Evolutionary conservation across 2,888 invertebrate species (phyloP).

Genomic region (Slavum lentiscoides): DNA sequence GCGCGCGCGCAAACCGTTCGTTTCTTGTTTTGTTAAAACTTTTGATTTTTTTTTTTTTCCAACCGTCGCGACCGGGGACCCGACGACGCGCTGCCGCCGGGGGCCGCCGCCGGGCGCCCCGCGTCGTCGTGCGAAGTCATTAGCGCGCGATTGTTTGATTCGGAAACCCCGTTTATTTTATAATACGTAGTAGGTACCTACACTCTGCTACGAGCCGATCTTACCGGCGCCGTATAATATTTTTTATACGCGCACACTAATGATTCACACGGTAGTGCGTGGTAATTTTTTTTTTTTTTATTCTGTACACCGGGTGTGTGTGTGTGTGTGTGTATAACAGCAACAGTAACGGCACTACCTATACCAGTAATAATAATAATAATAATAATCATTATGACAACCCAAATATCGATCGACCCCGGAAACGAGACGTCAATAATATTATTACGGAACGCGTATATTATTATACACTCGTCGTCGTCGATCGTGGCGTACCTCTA

Average conservation of each 20-base stretch:
- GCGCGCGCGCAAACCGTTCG: too few relatives aligned
- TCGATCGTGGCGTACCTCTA: too few relatives aligned
- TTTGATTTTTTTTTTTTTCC: not conserved
- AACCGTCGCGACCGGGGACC: not conserved
- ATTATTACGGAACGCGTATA: not conserved
- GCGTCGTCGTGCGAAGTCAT: constrained; percentile 49
- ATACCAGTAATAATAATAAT: too few relatives aligned
- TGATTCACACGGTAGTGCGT: constrained; percentile 47
- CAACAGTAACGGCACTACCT: constrained; percentile 6
- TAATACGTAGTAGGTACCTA: too few relatives aligned
- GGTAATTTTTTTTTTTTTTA: not conserved
- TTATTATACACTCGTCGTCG: not conserved
- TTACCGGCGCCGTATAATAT: not conserved
- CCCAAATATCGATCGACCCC: constrained; percentile 52
- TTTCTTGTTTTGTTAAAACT: not conserved
- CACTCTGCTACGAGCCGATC: not conserved
- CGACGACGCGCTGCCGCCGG: too few relatives aligned
- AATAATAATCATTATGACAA: constrained; percentile 49
- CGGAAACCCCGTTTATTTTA: constrained; percentile 42
- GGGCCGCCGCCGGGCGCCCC: constrained; percentile 20
- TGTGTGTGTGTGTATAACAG: not conserved
- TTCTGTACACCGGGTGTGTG: not conserved
- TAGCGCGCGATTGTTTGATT: constrained; percentile 44
- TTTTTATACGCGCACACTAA: constrained; percentile 17
- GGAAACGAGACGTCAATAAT: constrained; percentile 52